Conservation (phyloP, 2,113 vertebrate genomes). For the Hippocampus abdominalis region DNA sequence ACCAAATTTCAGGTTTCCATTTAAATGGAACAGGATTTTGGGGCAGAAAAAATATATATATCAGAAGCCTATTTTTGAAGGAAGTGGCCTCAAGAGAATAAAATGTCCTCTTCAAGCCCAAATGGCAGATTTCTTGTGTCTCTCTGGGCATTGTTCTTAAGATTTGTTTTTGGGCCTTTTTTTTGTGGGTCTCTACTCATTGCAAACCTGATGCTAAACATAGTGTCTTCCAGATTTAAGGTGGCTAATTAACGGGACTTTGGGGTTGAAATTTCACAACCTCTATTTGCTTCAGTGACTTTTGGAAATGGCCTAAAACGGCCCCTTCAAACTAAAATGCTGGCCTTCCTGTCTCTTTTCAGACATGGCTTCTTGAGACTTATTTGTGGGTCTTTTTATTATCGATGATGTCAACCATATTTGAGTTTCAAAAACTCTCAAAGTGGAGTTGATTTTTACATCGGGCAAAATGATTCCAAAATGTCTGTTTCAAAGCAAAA, state of each 20-base stretch:
- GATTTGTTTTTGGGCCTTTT: too few species aligned
- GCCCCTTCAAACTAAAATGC: not conserved
- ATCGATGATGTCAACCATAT: not conserved
- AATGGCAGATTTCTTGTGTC: not conserved
- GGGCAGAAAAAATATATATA: too few species aligned
- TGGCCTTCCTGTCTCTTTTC: not conserved
- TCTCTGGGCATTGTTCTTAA: too few species aligned
- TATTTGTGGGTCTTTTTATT: not conserved
- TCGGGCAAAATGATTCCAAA: too few species aligned
- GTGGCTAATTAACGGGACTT: too few species aligned
- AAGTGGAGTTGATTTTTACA: too few species aligned
- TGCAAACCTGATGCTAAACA: too few species aligned
- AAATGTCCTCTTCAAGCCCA: not conserved
- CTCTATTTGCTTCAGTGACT: too few species aligned
- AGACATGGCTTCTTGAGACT: not conserved
- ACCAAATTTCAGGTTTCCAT: not conserved
- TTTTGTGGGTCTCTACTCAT: too few species aligned
- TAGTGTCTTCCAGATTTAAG: too few species aligned
- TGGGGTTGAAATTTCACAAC: too few species aligned
- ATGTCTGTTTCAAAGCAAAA: too few species aligned
- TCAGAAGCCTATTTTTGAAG: not conserved
- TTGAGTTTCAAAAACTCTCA: not conserved
- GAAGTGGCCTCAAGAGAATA: not conserved
- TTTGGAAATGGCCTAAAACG: not conserved
- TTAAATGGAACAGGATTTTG: not conserved